A percentile compares a stretch with the other conserved stretches of the same genome.
These are phyloP conservation scores for Oscheius sp. DNA, from an alignment of 1,140 invertebrate species.

Conservation along the genomic window DNA sequence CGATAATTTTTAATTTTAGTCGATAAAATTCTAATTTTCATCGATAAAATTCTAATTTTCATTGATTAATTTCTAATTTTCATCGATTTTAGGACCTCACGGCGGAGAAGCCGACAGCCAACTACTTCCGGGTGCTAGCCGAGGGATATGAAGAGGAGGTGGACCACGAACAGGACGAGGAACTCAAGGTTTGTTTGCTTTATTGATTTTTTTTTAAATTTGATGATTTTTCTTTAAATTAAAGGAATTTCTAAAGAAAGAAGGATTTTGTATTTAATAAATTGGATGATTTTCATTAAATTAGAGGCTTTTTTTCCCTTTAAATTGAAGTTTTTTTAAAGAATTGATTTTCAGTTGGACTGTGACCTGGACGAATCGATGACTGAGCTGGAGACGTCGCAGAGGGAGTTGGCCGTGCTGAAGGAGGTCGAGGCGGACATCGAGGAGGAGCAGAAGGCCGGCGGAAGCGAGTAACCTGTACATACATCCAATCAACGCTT, in stretches of 20 bases:
- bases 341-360: neutral
- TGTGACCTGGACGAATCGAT: neutral
- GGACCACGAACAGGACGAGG: neutral
- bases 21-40: too few relatives aligned
- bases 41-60: too few relatives aligned
- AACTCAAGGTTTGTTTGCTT: neutral
- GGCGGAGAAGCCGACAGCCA: neutral
- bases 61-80: too few relatives aligned
- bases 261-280: neutral
- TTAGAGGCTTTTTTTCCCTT: neutral
- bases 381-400: neutral
- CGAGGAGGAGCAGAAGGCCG: neutral
- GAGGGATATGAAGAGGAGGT: neutral
- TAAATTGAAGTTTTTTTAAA: neutral
- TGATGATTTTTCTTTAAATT: neutral
- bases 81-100: neutral
- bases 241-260: neutral
- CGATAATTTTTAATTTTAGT: too few relatives aligned
- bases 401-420: neutral
- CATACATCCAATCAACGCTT: too few relatives aligned
- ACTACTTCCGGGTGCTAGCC: neutral
- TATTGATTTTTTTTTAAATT: neutral
- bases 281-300: neutral
- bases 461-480: too few relatives aligned
- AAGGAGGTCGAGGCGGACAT: neutral